These are phyloP conservation scores for Macquaria ambigua DNA, from an alignment of 2,113 vertebrate genomes.

Conservation along the genomic window DNA sequence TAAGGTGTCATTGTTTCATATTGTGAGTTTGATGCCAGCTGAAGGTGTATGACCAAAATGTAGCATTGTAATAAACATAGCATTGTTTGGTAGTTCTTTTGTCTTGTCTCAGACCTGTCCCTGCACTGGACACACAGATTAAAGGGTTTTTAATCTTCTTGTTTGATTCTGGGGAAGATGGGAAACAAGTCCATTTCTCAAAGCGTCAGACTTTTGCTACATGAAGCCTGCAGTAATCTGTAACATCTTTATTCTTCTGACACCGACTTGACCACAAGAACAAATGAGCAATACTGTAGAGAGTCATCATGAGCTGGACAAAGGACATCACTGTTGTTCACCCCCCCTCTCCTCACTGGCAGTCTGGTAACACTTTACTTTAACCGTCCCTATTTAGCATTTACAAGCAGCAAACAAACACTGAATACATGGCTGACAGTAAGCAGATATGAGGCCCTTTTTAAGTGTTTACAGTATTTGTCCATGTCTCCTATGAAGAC, in stretches of 20 bases:
- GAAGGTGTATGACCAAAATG: background rate
- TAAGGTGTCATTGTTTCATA: background rate
- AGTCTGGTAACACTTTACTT: background rate
- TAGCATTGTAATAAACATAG: too few species aligned
- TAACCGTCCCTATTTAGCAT: background rate
- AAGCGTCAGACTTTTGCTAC: background rate
- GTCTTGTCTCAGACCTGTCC: background rate
- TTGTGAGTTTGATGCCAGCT: background rate
- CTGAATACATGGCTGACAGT: background rate
- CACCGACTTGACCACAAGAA: conserved; percentile 14
- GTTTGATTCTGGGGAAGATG: background rate
- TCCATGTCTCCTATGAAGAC: background rate
- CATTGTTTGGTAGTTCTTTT: too few species aligned
- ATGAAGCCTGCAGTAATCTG: conserved; percentile 2
- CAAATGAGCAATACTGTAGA: background rate
- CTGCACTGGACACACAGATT: background rate
- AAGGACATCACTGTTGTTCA: conserved; percentile 3
- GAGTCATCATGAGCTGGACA: background rate
- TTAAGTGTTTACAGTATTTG: background rate
- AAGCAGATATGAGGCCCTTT: background rate
- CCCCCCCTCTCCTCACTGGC: background rate
- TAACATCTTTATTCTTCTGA: conserved; percentile 27
- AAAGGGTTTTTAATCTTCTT: background rate
- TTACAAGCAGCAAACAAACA: background rate
- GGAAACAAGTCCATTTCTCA: background rate